These are phyloP conservation scores for Melinaea marsaeus DNA, from an alignment of 2,888 invertebrate genomes.

Conservation along the genomic window DNA sequence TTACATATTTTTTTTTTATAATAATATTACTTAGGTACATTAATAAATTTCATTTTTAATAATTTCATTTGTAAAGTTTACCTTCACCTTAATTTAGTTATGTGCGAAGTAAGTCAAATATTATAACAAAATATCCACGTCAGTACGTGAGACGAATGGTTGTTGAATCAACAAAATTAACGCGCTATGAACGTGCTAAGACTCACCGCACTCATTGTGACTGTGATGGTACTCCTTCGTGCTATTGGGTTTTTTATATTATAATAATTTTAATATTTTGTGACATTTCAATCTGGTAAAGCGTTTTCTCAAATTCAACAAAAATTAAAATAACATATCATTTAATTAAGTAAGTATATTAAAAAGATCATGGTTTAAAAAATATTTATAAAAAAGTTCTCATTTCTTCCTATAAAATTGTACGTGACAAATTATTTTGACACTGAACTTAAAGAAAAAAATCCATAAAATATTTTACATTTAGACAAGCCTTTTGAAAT, in stretches of 20 bases:
- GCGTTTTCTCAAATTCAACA: not conserved
- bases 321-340: not conserved
- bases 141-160: constrained; percentile 65
- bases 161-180: constrained; percentile 69
- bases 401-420: constrained; percentile 13
- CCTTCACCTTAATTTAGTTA: constrained; percentile 6
- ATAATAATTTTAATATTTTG: too few relatives aligned
- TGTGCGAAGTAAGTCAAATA: constrained; percentile 3
- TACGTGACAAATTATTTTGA: constrained; percentile 9
- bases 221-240: too few relatives aligned
- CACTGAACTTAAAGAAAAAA: not conserved
- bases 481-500: too few relatives aligned
- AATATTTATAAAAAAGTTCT: constrained; percentile 26
- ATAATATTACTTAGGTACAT: too few relatives aligned
- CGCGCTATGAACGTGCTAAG: constrained; percentile 56
- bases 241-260: too few relatives aligned
- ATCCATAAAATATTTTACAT: not conserved
- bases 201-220: not conserved
- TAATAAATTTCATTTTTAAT: too few relatives aligned
- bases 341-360: not conserved
- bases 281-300: not conserved
- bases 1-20: too few relatives aligned
- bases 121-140: constrained; percentile 30
- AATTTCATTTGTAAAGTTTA: not conserved
- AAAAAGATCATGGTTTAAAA: constrained; percentile 10